Base-by-base conservation (phyloP, 2,888 invertebrate species). In the Napeogenes inachia region DNA sequence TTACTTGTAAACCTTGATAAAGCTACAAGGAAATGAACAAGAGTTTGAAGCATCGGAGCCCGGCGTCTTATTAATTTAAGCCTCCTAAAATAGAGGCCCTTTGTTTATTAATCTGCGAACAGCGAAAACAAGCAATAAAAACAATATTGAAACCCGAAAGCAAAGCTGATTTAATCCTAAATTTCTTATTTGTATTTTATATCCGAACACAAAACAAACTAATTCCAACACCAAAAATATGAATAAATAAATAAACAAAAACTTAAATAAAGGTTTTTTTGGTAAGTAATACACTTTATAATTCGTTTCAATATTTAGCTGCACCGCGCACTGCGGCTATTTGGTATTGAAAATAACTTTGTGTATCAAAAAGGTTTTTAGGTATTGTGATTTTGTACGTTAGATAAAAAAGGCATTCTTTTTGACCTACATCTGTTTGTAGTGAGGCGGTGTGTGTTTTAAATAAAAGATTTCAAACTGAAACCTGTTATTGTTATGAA, bases 61-160 rank as follows among this genome's bases (percentile, higher is more conserved):
- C 69, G 65, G 62, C 63, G 66, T 65, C 68, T 73, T 71, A 72
- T 72, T 73, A 74, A 72, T 72, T 73, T 70, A 67, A 68, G 70
- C 61, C 69, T 70, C 67, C 68, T 67, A 65, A 70, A 71, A 69
- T 66, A 68, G 70, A 68, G 66, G 65, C 61, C 64, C 64, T 64
- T 59, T 69, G 64, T 71, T 70, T 73, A 73, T 71, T 71, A 73
- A 73, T 72, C 71, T 61, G 30, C 8, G 30, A 50, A 30, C 21
- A 50, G 50, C 50, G 30, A 50, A 30, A 21, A 21, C 21, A 21
- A 21, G 21, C 30, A 50, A 30, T 50, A 30, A 10, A 50, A 30
- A 21, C 3, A 13, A 1, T 10, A 47, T 47, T 13, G 47, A 47
- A 47, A 50, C 6, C 12, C 30, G 12, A 50, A 50, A 4, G 42